Base-by-base conservation (phyloP, 2,113 vertebrate species). In the Zosterops lateralis region DNA sequence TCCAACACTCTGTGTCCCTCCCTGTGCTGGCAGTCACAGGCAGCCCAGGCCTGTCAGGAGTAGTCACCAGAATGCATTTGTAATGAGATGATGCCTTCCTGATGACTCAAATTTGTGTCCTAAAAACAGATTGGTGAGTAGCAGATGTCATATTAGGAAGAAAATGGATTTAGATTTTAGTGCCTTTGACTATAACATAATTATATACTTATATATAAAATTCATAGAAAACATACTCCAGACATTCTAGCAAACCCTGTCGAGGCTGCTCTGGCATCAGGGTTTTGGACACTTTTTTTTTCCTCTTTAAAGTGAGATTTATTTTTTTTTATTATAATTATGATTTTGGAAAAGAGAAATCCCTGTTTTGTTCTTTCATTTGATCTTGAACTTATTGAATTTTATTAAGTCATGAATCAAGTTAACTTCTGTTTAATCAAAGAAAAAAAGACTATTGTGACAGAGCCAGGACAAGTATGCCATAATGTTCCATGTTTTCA, bases 161-260 rank as follows among this genome's bases (percentile, higher is more conserved):
- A 93, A 92, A 93, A 86, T 67, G 67, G 84, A 93, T 95, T 92
- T 95, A 96, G 96, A 97, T 95, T 93, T 97, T 97, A 97, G 98
- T 98, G 98, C 97, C 98, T 98, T 98, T 96, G 89, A 95, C 83
- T 97, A 95, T 94, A 95, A 91, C 95, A 67, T 93, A 95, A 95
- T 57, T 93, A 79, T 90, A 92, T 70, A 70, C 82, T 94, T 95
- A 72, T 50, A 92, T 93, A 95, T 96, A 81, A 97, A 96, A 92
- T 87, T 62, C 47, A 81, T 97, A 93, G 94, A 75, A 77, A 66
- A 89, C 51, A 51, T 95, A 92, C 25, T 80, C 93, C 75, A 72
- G 83, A 79, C 6, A 6, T 54, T 79, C 67, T 64, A 62, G 72
- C 65, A 94, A 64, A 72, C 68, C 28, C 8, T 50, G 32, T 7